phyloP scores from a whole-genome alignment of 2,113 vertebrate genomes.

The Cacatua alba region DNA sequence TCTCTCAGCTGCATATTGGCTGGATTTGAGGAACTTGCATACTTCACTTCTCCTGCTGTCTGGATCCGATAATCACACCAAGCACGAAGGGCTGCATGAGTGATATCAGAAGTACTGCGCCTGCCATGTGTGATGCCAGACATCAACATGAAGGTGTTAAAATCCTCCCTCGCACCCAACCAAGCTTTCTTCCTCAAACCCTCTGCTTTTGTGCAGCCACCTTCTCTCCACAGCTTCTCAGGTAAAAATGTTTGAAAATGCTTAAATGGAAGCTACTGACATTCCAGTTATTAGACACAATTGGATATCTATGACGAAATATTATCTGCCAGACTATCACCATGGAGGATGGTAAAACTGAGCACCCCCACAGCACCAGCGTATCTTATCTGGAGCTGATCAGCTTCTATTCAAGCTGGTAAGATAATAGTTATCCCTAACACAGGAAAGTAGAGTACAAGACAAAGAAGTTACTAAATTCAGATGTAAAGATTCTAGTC shows the following conservation, averaged over 20 bases:
- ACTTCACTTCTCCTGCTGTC: neutral
- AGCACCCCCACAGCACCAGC: neutral
- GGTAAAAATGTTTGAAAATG: neutral
- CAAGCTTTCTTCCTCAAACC: neutral
- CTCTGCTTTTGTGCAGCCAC: neutral
- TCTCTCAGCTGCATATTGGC: neutral
- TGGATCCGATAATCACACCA: neutral
- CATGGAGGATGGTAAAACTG: neutral
- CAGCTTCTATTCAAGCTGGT: neutral
- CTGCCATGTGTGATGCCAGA: neutral
- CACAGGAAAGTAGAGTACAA: neutral
- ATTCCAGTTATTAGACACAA: neutral
- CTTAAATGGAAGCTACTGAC: neutral
- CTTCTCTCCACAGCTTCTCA: neutral
- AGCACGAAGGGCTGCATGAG: neutral
- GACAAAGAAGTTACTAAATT: constrained; percentile 3
- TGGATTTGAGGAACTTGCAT: neutral
- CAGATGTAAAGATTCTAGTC: neutral
- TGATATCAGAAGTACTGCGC: neutral
- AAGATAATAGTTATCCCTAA: neutral
- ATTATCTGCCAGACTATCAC: neutral
- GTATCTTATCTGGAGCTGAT: neutral
- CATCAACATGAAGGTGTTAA: neutral
- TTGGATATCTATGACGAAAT: neutral
- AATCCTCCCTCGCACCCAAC: neutral